phyloP scores from a whole-genome alignment of 2,797 vertebrate genomes.

The Emydoidea blandingii region DNA sequence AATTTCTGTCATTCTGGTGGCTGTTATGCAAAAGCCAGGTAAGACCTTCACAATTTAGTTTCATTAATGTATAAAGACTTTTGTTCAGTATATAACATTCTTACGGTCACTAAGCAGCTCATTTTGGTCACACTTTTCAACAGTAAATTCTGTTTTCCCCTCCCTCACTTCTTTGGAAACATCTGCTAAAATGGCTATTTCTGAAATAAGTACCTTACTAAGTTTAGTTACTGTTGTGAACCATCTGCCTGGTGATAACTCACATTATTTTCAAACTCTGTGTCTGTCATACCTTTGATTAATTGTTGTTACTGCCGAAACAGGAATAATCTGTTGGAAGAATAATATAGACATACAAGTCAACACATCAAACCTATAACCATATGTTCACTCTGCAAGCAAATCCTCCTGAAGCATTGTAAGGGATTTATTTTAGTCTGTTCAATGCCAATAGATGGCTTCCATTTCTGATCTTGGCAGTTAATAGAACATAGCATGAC shows the following conservation, averaged over 20 bases:
- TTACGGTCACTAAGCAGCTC: neutral
- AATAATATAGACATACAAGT: neutral
- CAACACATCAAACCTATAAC: neutral
- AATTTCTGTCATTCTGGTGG: neutral
- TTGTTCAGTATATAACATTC: neutral
- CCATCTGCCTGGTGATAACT: slow-evolving; percentile 4
- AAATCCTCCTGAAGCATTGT: neutral
- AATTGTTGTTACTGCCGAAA: slow-evolving; percentile 15
- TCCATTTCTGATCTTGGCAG: slow-evolving; percentile 18
- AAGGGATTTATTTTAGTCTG: neutral
- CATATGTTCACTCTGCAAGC: neutral
- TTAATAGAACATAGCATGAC: slow-evolving; percentile 19
- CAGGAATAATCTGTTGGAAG: slow-evolving; percentile 1
- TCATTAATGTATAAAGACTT: neutral
- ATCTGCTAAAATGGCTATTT: neutral
- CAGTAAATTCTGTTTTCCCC: neutral
- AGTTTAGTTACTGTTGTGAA: neutral
- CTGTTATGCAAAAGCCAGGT: neutral
- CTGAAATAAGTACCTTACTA: slow-evolving; percentile 5
- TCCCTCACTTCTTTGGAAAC: neutral
- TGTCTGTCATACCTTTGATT: slow-evolving; percentile 3
- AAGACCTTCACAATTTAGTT: neutral
- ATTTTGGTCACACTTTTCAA: accelerated
- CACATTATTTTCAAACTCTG: neutral
- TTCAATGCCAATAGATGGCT: neutral